Evolutionary conservation across 2,113 vertebrate species (phyloP).

Genomic region (Gnathonemus longibarbis): DNA sequence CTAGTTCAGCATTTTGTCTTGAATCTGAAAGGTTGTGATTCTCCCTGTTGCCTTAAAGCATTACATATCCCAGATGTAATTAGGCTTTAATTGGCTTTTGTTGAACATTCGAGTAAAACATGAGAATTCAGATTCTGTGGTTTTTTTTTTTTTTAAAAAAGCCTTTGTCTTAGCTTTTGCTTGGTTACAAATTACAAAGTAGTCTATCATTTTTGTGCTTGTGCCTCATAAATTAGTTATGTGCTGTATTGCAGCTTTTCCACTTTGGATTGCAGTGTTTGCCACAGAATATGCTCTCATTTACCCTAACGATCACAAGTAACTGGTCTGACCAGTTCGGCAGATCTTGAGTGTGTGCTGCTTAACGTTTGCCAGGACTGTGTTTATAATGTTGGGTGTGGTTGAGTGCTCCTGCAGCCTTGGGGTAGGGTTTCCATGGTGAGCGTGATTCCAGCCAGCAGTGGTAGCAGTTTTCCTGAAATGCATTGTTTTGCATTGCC

Average conservation of each 20-base stretch:
- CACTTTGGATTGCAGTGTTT: neutral
- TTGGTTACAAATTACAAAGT: neutral
- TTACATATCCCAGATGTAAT: neutral
- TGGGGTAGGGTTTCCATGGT: slow-evolving; percentile 40
- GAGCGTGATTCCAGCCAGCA: slow-evolving; percentile 36
- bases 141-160: neutral
- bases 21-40: neutral
- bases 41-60: neutral
- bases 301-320: neutral
- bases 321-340: slow-evolving; percentile 18
- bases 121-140: neutral
- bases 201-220: neutral
- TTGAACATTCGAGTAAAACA: neutral
- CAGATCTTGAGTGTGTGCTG: neutral
- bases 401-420: slow-evolving; percentile 40
- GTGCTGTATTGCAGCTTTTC: neutral
- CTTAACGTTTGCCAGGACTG: slow-evolving; percentile 27
- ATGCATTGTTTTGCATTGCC: slow-evolving; percentile 9
- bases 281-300: neutral
- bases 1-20: neutral
- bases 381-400: slow-evolving; percentile 27
- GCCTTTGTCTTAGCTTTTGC: neutral
- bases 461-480: slow-evolving; percentile 32
- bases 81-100: neutral
- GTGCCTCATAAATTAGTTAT: neutral